Conservation (phyloP, 2,888 invertebrate genomes). For the Silvanus unidentatus region DNA sequence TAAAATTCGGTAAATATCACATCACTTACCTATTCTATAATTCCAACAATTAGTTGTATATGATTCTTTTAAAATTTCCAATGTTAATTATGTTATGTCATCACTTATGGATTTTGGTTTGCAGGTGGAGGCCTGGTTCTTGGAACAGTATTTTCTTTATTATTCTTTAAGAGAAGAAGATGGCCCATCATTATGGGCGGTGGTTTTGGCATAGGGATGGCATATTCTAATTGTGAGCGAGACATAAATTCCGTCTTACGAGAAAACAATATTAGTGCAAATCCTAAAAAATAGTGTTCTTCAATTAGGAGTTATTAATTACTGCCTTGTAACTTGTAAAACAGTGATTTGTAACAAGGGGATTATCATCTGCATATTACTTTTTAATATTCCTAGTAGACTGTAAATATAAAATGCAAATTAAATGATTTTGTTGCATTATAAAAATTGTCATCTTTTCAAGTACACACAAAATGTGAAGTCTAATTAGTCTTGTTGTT, state of each 20-base stretch:
- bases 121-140: constrained; percentile 74
- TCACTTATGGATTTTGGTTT: constrained; percentile 17
- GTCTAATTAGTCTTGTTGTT: too few species aligned
- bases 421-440: too few species aligned
- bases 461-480: too few species aligned
- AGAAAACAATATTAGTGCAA: constrained; percentile 1
- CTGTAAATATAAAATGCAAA: too few species aligned
- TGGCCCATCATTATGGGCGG: constrained; percentile 87
- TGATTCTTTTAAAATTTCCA: background rate
- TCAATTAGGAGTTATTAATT: too few species aligned
- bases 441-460: too few species aligned
- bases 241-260: constrained; percentile 47
- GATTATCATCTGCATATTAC: too few species aligned
- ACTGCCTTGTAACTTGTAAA: too few species aligned
- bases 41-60: background rate
- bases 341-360: too few species aligned
- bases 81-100: constrained; percentile 28
- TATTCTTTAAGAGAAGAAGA: constrained; percentile 74
- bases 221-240: constrained; percentile 80
- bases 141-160: constrained; percentile 73
- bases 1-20: constrained; percentile 70
- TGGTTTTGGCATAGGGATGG: constrained; percentile 87
- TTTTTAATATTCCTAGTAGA: too few species aligned
- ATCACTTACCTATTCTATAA: background rate
- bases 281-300: background rate